Base-by-base conservation (phyloP, 1,140 invertebrate species). In the Heliconius hermathena region DNA sequence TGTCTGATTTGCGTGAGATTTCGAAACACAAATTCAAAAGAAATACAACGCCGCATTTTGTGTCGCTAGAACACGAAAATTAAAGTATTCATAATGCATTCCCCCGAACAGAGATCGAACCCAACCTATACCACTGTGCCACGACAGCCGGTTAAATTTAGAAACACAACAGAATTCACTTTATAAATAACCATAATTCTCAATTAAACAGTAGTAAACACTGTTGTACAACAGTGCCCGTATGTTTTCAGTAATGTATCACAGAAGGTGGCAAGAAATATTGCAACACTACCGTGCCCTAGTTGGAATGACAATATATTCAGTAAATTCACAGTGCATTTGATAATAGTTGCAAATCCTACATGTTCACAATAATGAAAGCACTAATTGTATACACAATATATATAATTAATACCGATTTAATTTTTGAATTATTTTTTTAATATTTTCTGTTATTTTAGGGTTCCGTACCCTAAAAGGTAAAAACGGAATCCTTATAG, bases 241-340 rank as follows among this genome's bases (percentile, higher is more conserved):
- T 29, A 26, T 66, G 60, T 29, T 66, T 66, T 66, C 22, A 29
- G 60, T 66, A 66, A 66, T 66, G 22, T 66, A 66, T 66, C 60
- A 66, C 60, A 66, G 60, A 29, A 66, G 60, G 60, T 66, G 60
- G 60, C 60, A 66, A 66, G 60, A 66, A 66, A 66, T 66, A 66
- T 66, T 29, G 60, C 26, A 66, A 29, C 60, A 66, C 60, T 66
- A 66, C 60, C 26, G 11, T 66, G 22, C 60, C 11, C 60, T 11
- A 29, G 60, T 66, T 29, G 60, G 11, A 66, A 66, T 66, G 60
- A 66, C 60, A 66, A 66, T 66, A 66, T 66, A 66, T 66, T 66
- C 26, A 16, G 22, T 66, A 66, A 66, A 66, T 66, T 66, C 60
- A 66, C 60, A 11, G 60, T 29, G 60, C 26, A 66, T 66, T 66